phyloP scores from a whole-genome alignment of 2,888 invertebrate species.

The Hyppa rectilinea region DNA sequence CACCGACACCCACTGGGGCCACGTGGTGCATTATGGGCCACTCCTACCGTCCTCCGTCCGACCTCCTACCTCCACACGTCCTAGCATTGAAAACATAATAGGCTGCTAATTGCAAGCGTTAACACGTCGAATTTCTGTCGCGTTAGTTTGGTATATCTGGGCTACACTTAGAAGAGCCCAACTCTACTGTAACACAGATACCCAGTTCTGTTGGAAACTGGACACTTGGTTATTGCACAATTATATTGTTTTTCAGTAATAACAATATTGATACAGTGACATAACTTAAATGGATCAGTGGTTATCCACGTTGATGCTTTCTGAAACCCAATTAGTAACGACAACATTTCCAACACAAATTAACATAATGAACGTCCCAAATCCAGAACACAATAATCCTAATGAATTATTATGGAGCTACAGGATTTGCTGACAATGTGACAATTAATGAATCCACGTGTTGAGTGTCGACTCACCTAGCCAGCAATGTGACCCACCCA shows the following conservation, averaged over 20 bases:
- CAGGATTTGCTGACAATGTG: slow-evolving; percentile 58
- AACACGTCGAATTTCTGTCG: not conserved
- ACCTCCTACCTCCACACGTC: too few relatives aligned
- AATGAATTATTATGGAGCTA: slow-evolving; percentile 20
- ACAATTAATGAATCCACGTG: slow-evolving; percentile 58
- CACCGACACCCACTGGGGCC: too few relatives aligned
- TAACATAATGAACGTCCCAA: not conserved
- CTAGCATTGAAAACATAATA: too few relatives aligned
- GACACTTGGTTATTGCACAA: too few relatives aligned
- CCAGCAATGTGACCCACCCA: slow-evolving; percentile 60
- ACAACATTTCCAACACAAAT: not conserved
- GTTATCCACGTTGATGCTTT: not conserved
- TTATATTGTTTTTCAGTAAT: too few relatives aligned
- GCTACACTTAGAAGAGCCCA: too few relatives aligned
- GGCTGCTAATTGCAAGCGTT: not conserved
- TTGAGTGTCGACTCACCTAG: slow-evolving; percentile 51
- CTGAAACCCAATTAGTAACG: not conserved
- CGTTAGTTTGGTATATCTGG: not conserved
- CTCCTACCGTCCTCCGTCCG: too few relatives aligned
- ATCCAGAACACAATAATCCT: slow-evolving; percentile 13
- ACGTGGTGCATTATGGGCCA: too few relatives aligned
- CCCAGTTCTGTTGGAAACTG: too few relatives aligned
- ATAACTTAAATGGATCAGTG: not conserved
- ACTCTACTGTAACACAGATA: too few relatives aligned
- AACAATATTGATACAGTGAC: not conserved